Percentiles rank a stretch among this genome's conserved stretches.
phyloP scores from a whole-genome alignment of 2,797 vertebrate genomes.

The Leptodactylus fallax region DNA sequence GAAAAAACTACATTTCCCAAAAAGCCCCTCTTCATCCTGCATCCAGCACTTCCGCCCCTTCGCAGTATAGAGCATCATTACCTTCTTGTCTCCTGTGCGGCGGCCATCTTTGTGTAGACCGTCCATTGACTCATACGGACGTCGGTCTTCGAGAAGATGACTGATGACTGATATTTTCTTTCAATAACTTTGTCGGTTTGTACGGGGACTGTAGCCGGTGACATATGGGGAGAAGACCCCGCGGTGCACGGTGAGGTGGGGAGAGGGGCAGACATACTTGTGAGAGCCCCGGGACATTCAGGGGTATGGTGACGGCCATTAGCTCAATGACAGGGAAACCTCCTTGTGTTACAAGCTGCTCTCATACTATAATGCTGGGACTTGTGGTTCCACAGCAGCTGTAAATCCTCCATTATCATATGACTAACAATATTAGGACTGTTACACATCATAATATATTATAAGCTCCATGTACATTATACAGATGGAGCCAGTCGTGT shows the following conservation, averaged over 20 bases:
- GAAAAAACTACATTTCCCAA: constrained; percentile 35
- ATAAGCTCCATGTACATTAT: no score
- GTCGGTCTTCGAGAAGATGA: not conserved
- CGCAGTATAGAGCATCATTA: not conserved
- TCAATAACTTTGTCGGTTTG: not conserved
- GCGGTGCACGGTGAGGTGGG: constrained; percentile 6
- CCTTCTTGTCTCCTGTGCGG: not conserved
- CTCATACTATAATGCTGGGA: not conserved
- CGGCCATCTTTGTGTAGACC: not conserved
- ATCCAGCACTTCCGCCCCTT: not conserved
- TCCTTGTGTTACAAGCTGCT: not conserved
- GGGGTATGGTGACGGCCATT: not conserved
- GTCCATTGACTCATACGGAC: not conserved
- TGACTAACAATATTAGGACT: not conserved
- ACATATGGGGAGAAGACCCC: not conserved
- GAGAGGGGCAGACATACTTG: not conserved
- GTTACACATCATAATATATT: no score
- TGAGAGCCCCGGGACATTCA: not conserved
- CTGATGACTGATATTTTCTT: not conserved
- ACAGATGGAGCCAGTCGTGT: no score
- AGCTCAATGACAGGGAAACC: not conserved
- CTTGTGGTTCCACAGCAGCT: not conserved
- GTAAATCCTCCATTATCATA: not conserved
- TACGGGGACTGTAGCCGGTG: no score
- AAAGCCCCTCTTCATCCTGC: not conserved